Conservation (phyloP, 2,113 vertebrate species). For the Excalfactoria chinensis region DNA sequence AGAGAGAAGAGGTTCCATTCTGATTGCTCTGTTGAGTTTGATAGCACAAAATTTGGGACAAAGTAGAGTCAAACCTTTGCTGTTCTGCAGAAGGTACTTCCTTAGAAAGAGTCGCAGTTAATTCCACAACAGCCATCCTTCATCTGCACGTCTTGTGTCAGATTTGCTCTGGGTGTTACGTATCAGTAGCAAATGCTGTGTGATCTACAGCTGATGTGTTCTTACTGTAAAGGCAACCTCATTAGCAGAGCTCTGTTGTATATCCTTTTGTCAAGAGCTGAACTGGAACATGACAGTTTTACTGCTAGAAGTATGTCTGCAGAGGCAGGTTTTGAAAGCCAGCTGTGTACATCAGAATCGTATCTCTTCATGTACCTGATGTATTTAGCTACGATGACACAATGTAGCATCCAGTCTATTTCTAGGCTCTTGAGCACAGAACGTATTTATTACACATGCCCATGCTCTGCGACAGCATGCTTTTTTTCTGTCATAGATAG, state of each 20-base stretch:
- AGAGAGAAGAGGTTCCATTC: not conserved
- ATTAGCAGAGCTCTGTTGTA: not conserved
- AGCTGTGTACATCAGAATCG: not conserved
- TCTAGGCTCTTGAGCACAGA: not conserved
- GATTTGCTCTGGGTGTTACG: conserved; percentile 15
- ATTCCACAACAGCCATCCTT: not conserved
- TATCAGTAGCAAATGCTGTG: not conserved
- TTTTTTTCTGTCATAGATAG: not conserved
- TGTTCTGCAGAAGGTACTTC: not conserved
- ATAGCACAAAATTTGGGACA: not conserved
- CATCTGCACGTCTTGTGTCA: not conserved
- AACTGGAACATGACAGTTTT: not conserved
- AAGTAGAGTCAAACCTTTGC: not conserved
- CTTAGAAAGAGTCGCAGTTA: not conserved
- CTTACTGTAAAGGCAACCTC: not conserved
- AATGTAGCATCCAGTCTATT: not conserved
- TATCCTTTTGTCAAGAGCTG: conserved; percentile 24
- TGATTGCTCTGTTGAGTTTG: not conserved
- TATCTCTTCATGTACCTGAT: conserved; percentile 24
- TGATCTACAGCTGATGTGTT: conserved; percentile 15
- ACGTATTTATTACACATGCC: not conserved
- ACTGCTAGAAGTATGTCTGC: not conserved
- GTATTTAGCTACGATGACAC: not conserved
- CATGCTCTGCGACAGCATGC: not conserved
- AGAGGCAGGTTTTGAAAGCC: conserved; percentile 15